phyloP scores from a whole-genome alignment of 2,113 vertebrate genomes.

The Charina bottae region DNA sequence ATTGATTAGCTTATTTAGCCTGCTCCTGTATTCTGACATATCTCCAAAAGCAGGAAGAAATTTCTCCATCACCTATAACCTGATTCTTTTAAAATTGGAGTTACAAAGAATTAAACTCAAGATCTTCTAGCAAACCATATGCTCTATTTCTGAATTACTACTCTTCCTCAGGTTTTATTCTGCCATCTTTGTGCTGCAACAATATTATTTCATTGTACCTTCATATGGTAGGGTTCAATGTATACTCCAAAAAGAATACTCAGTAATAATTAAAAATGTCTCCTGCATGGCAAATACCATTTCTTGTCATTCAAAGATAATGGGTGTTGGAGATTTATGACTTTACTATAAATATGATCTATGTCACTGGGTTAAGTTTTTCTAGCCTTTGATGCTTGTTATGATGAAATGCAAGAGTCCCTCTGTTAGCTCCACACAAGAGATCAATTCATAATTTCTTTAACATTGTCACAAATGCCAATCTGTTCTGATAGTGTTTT shows the following conservation, averaged over 20 bases:
- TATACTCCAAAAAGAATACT: background rate
- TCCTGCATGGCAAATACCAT: background rate
- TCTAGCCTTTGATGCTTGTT: background rate
- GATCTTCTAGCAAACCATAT: no score
- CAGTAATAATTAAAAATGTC: background rate
- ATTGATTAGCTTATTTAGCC: background rate
- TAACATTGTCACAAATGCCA: background rate
- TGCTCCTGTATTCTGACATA: background rate
- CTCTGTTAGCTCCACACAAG: background rate
- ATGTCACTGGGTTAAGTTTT: background rate
- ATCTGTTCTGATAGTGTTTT: background rate
- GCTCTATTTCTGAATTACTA: background rate
- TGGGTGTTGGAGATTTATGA: background rate
- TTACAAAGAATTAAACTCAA: background rate
- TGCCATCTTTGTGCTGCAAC: background rate
- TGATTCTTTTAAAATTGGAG: background rate
- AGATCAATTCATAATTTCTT: background rate
- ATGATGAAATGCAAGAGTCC: background rate
- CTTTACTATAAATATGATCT: background rate
- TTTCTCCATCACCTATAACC: background rate
- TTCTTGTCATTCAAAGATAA: background rate
- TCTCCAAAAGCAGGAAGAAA: background rate
- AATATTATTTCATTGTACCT: background rate
- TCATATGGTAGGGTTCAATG: background rate
- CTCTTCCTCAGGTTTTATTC: background rate